phyloP scores from a whole-genome alignment of 2,113 vertebrate genomes.

The Platichthys stellatus region DNA sequence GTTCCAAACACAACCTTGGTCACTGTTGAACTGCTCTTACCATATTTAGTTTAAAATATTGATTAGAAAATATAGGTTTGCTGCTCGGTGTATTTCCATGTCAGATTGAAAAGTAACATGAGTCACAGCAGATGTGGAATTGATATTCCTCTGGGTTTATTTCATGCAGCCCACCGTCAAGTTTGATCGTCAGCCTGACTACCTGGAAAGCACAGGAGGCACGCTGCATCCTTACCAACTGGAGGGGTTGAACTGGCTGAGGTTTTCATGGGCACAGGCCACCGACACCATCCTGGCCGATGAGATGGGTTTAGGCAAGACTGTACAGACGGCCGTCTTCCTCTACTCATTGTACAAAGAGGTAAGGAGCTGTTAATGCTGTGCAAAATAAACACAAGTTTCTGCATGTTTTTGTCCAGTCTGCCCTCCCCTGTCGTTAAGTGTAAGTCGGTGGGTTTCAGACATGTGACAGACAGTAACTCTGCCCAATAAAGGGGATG shows the following conservation, averaged over 20 bases:
- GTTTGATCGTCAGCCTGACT: conserved; percentile 95
- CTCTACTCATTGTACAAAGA: conserved; percentile 98
- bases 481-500: conserved; percentile 66
- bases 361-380: conserved; percentile 74
- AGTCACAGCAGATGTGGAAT: not conserved
- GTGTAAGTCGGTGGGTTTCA: conserved; percentile 42
- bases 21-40: no score
- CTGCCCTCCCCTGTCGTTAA: conserved; percentile 45
- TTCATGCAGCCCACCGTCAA: conserved; percentile 92
- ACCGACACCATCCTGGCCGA: conserved; percentile 98
- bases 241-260: conserved; percentile 97
- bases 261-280: conserved; percentile 98
- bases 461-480: conserved; percentile 66
- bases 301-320: conserved; percentile 98
- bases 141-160: conserved; percentile 28
- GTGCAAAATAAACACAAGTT: not conserved
- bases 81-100: not conserved
- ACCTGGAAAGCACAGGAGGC: conserved; percentile 92
- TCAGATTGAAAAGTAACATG: not conserved
- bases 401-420: conserved; percentile 42
- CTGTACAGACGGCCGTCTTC: conserved; percentile 96
- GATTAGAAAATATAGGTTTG: not conserved
- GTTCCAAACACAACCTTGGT: not conserved
- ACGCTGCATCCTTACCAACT: conserved; percentile 97
- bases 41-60: not conserved